These are phyloP conservation scores for Onchidella celtica DNA, from an alignment of 2,888 invertebrate genomes.

Conservation along the genomic window DNA sequence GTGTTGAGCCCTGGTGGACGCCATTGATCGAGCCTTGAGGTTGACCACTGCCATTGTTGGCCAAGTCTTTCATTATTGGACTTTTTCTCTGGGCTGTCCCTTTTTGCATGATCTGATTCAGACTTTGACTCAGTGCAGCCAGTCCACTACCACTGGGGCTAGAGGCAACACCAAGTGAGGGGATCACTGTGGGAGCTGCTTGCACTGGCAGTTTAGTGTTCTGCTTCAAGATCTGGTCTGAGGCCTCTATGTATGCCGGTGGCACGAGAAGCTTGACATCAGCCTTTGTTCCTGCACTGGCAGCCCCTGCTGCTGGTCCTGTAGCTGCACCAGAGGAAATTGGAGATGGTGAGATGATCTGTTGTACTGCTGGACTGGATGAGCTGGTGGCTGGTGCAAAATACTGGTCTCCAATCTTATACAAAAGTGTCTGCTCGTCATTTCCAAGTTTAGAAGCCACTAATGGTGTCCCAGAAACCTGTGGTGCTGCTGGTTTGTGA, in stretches of 20 bases:
- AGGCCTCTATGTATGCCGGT: slow-evolving; percentile 44
- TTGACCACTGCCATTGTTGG: not conserved
- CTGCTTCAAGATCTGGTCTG: slow-evolving; percentile 35
- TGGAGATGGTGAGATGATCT: not conserved
- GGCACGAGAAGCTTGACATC: slow-evolving; percentile 45
- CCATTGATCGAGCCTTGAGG: slow-evolving; percentile 27
- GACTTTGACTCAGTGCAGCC: not conserved
- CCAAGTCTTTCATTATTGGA: not conserved
- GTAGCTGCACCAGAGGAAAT: not conserved
- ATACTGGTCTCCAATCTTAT: slow-evolving; percentile 46
- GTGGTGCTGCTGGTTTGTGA: not conserved
- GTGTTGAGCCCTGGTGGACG: not conserved
- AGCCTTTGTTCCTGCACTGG: slow-evolving; percentile 9
- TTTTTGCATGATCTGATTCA: not conserved
- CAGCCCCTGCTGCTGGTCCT: not conserved
- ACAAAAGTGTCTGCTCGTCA: slow-evolving; percentile 5
- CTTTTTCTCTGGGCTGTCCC: not conserved
- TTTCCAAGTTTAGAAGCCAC: not conserved
- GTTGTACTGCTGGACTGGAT: not conserved
- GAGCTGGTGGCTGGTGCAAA: slow-evolving; percentile 14
- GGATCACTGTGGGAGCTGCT: not conserved
- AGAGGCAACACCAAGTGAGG: not conserved
- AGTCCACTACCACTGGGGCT: not conserved
- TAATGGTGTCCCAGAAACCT: not conserved
- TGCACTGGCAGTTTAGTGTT: not conserved